Evolutionary conservation across 2,113 vertebrate genomes (phyloP).

Genomic region (Pseudopipra pipra): DNA sequence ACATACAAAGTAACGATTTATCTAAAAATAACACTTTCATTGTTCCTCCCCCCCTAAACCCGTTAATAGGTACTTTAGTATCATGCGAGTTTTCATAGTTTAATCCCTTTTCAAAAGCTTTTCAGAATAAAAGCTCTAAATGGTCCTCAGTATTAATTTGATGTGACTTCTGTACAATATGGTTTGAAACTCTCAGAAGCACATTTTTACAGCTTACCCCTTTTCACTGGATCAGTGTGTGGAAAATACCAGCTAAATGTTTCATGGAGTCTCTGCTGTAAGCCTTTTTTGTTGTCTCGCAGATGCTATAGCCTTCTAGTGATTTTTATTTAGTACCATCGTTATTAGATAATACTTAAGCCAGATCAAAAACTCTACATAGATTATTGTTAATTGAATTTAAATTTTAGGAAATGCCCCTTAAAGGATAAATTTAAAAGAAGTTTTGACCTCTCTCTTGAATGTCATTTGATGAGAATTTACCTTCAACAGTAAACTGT

Average conservation of each 20-base stretch:
- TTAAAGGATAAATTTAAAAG: background rate
- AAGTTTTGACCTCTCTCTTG: background rate
- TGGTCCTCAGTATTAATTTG: conserved; percentile 99
- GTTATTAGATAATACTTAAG: conserved; percentile 34
- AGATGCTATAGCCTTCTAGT: conserved; percentile 35
- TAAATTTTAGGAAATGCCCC: background rate
- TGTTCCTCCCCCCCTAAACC: conserved; percentile 79
- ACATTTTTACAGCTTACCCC: conserved; percentile 85
- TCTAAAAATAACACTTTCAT: conserved; percentile 84
- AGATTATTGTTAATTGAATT: conserved; percentile 22
- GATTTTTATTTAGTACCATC: conserved; percentile 51
- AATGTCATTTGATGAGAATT: conserved; percentile 26
- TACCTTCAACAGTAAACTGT: background rate
- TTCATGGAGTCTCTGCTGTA: conserved; percentile 79
- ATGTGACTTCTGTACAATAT: conserved; percentile 99
- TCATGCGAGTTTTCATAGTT: conserved; percentile 98
- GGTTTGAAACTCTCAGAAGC: conserved; percentile 88
- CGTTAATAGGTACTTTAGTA: conserved; percentile 97
- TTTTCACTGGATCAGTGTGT: conserved; percentile 80
- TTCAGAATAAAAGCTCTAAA: conserved; percentile 95
- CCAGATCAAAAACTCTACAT: conserved; percentile 23
- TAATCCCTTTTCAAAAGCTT: conserved; percentile 99
- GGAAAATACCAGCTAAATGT: conserved; percentile 86
- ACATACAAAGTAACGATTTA: conserved; percentile 80
- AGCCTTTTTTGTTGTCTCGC: conserved; percentile 75